Base-by-base conservation (phyloP, 2,113 vertebrate species). In the Seriola rivoliana region DNA sequence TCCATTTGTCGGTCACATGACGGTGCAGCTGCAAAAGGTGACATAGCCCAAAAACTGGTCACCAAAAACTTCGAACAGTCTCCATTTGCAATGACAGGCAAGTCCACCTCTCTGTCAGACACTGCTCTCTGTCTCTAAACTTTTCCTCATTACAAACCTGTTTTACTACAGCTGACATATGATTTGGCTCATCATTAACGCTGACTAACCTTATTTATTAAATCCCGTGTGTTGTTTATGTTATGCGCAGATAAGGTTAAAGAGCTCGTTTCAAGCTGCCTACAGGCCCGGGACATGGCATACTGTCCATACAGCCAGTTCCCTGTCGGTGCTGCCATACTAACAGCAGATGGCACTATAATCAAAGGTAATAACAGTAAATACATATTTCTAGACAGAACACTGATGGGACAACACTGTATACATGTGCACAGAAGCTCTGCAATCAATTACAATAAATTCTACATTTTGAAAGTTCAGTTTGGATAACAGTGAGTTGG, bases 301-400 rank as follows among this genome's bases (percentile, higher is more conserved):
- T 97, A 99, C 85, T 98, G 97, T 70, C 98, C 97, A 3, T 98
- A 98, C 94, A 99, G 97, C 83, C 90, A 17, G 11, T 99, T 98
- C 89, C 96, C 95, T 0, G 97, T 99, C 65, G 97, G 97, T 1
- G 97, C 98, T 0, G 97, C 97, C 0, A 82, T 99, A 44, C 90
- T 99, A 80, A 97, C 97, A 0, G 12, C 79, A 48, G 86, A 95
- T 0, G 97, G 97, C 40, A 94, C 93, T 78, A 96, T 99, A 91
- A 95, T 97, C 88, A 97, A 96, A 0, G 97, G 97, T 98, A 94
- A 95, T 81, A 16, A 0, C 34, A 4, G 6, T 36, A 36, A 29
- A 2, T 2, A 29, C 29, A 29, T 29, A 29, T 29, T 29, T 29
- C 29, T 29, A 2, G 29, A 29, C 29, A 29, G 2, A 29, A 29